A percentile compares a stretch with the other conserved stretches of the same genome.
These are phyloP conservation scores for Amphiura filiformis DNA, from an alignment of 35 echinoderm and acorn worm species.

Conservation along the genomic window DNA sequence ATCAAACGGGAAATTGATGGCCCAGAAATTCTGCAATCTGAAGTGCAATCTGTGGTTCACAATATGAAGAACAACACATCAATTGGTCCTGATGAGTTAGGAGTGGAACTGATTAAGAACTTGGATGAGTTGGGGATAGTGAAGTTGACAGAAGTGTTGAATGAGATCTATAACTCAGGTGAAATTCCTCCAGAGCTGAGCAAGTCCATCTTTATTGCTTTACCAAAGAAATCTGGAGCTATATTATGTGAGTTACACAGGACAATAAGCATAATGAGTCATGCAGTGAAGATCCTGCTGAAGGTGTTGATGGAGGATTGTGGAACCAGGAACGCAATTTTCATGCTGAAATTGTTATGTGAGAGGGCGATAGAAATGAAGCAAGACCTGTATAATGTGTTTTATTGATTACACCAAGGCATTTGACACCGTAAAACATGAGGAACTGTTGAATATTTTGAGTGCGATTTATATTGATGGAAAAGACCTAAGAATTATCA, in stretches of 20 bases:
- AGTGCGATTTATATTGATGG: neutral
- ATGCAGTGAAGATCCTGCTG: too few relatives aligned
- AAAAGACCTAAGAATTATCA: neutral
- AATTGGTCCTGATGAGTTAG: too few relatives aligned
- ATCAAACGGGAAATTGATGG: too few relatives aligned
- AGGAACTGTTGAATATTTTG: neutral
- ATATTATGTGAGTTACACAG: neutral
- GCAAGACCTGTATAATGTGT: neutral
- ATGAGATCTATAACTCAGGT: neutral
- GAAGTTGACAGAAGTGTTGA: neutral
- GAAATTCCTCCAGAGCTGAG: neutral
- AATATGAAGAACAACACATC: slow-evolving; percentile 1
- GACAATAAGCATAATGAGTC: too few relatives aligned
- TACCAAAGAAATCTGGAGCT: neutral
- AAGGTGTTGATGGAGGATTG: neutral
- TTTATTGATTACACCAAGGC: slow-evolving; percentile 6
- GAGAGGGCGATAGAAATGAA: neutral
- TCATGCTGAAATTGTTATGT: neutral
- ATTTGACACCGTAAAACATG: neutral
- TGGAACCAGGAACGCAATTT: slow-evolving; percentile 4
- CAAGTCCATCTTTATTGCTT: neutral
- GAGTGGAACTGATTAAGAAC: too few relatives aligned
- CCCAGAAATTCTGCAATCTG: neutral
- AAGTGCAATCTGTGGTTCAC: neutral
- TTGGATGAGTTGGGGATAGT: too few relatives aligned